Base-by-base conservation (phyloP, 2,797 vertebrate species). In the Sebastes cheni region DNA sequence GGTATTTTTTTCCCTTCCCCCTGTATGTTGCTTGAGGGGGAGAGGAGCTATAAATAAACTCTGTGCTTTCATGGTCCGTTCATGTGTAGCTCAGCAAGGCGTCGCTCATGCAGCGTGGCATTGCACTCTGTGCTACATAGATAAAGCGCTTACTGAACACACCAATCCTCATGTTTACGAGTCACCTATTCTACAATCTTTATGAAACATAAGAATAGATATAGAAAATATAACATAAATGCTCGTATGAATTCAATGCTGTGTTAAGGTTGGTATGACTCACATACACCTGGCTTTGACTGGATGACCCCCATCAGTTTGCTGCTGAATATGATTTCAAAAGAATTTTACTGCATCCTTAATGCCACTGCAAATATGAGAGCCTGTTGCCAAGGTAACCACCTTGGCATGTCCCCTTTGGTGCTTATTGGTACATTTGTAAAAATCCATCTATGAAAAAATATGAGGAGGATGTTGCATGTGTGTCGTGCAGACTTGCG, bases 31-130 rank as follows among this genome's bases (percentile, higher is more conserved):
- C 94, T 93, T n/a, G 72, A 86, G 93, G 94, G 78, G 74, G 69
- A 88, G 83, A 79, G 56, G 79, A 52, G 82, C 91, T 95, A 95
- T 92, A 94, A 94, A 95, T 95, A 95, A 81, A 83, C 84, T 0
- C 68, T 42, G 81, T 66, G 72, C 88, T 90, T 91, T 91, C 88
- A 88, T 79, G 85, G 74, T 90, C 81, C 90, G 84, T 94, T 96
- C 91, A 94, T 94, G 88, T 93, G 93, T 88, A 79, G 77, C 82
- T 86, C 86, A 89, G 85, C 87, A 79, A 82, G 72, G 76, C 81
- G 78, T 86, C 81, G 67, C 83, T 91, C 77, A 50, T 82, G 84
- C 88, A 70, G 71, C 85, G 34, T 89, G 79, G 77, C 83, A 30
- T 68, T 52, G 25, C 25, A n/a, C 65, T 52, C 67, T 61, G 70